These are phyloP conservation scores for Vultur gryphus DNA, from an alignment of 2,797 vertebrate genomes.

Conservation along the genomic window DNA sequence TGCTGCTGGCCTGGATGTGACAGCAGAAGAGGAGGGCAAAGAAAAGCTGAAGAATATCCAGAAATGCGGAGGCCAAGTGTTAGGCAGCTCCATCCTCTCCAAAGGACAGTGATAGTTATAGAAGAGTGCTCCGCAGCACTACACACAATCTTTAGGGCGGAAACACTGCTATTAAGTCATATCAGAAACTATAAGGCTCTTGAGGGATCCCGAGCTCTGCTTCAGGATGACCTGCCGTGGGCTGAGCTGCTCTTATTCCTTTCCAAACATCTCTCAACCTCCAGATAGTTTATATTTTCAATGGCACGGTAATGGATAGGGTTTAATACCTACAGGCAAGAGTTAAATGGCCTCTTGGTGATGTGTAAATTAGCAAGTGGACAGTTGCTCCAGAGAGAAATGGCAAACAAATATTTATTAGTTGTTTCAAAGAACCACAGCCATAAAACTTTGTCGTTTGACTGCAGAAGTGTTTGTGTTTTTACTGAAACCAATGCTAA, in stretches of 20 bases:
- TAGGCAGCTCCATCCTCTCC: background rate
- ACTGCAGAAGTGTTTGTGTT: constrained; percentile 49
- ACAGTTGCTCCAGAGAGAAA: constrained; percentile 39
- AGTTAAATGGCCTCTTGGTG: constrained; percentile 19
- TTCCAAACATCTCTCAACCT: background rate
- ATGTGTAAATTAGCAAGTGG: constrained; percentile 40
- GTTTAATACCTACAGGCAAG: constrained; percentile 28
- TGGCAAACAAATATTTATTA: constrained; percentile 58
- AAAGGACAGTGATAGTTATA: background rate
- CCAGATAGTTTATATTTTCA: background rate
- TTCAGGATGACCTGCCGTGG: background rate
- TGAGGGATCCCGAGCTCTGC: background rate
- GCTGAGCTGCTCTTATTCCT: background rate
- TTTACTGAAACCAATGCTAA: constrained; percentile 33
- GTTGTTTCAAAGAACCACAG: constrained; percentile 46
- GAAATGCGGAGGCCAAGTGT: background rate
- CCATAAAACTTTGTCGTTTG: constrained; percentile 28
- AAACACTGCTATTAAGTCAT: background rate
- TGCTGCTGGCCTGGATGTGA: background rate
- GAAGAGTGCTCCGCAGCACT: background rate
- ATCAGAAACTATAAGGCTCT: background rate
- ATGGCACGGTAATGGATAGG: background rate
- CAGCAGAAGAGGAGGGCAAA: background rate
- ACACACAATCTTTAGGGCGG: background rate
- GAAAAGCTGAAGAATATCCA: background rate